These are phyloP conservation scores for western clawed frog (Xenopus tropicalis) DNA, from an alignment of 2,113 vertebrate species.

Conservation along the genomic window UCB_Xtro_10.0 CM004451.2:85395501-85396000, in stretches of 20 bases:
- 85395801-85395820: conserved; percentile 19
- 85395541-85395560: too few species aligned
- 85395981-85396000: conserved; percentile 13
- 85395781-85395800: conserved; percentile 22
- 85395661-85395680: conserved; percentile 21
- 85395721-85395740: conserved; percentile 18
- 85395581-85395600: conserved; percentile 20
- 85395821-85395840: conserved; percentile 11
- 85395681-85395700: conserved; percentile 17
- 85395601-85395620: conserved; percentile 18
- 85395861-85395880: conserved; percentile 15
- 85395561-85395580: neutral
- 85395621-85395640: conserved; percentile 22
- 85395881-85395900: conserved; percentile 18
- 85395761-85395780: conserved; percentile 23
- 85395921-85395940: conserved; percentile 23
- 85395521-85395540: too few species aligned
- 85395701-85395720: conserved; percentile 8
- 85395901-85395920: conserved; percentile 17
- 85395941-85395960: conserved; percentile 23
- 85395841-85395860: conserved; percentile 17
- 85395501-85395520: too few species aligned
- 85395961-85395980: conserved; percentile 19
- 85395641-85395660: too few species aligned
- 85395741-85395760: conserved; percentile 16